Base-by-base conservation (phyloP, 1,140 invertebrate genomes). In the Diploscapter pachys region DNA sequence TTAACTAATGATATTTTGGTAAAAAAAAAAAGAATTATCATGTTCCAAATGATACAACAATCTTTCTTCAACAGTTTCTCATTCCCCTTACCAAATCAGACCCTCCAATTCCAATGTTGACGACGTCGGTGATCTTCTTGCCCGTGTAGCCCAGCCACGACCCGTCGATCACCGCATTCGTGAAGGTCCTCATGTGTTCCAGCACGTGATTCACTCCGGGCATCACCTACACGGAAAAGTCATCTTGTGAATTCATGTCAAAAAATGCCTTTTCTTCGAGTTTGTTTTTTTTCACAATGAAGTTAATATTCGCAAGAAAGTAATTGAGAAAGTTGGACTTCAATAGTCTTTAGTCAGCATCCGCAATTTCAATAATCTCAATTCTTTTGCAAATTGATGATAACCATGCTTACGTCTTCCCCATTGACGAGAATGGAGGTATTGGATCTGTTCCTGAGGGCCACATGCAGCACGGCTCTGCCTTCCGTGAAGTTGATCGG, bases 101-200 rank as follows among this genome's bases (percentile, higher is more conserved):
- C 51, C 97, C 97, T 69, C 97, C 97, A 84, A 99, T 99, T 68
- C 97, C 97, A 89, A 99, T 99, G 86, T 99, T 99, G 51, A 99
- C 92, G 65, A 99, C 93, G 89, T 99, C 96, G 73, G 93, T 95
- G 64, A 99, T 98, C 72, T 91, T 86, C 87, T 98, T 94, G 6
- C 95, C 95, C 4, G 94, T 95, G 85, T 92, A 97, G 54, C 95
- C 93, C 83, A 90, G 90, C 93, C 93, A 94, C 79, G 89, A 79
- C 63, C 92, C 91, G 8, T 11, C 13, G 75, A 91, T 89, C 3
- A 93, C 89, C 86, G 90, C 59, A 3, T 91, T 89, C 50, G 90
- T 91, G 85, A 99, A 99, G 81, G 91, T 89, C 87, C 96, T 93
- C 93, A 99, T 99, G 83, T 99, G 96, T 3, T 90, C 87, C 3